Evolutionary conservation across 2,113 vertebrate genomes (phyloP).

Genomic region (crab-eating macaque (Macaca fascicularis)): DNA sequence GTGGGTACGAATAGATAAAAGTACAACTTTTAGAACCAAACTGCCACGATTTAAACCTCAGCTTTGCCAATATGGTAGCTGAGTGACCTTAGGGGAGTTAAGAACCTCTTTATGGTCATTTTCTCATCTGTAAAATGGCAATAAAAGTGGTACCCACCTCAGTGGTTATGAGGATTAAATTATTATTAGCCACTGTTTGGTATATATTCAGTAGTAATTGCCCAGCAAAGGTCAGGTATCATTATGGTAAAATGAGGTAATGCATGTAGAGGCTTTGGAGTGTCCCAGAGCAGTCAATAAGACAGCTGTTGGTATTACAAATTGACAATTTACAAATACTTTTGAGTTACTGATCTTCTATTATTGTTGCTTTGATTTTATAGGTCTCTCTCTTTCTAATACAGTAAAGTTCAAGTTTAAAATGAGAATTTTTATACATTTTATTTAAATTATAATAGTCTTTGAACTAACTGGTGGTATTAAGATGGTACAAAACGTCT

Average conservation of each 20-base stretch:
- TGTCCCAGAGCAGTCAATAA: neutral
- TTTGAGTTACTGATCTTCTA: neutral
- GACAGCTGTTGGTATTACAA: neutral
- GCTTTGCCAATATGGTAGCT: neutral
- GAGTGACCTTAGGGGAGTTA: neutral
- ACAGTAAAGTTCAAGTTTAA: neutral
- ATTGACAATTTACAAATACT: neutral
- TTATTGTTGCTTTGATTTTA: conserved; percentile 15
- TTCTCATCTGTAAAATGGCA: neutral
- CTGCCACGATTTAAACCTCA: neutral
- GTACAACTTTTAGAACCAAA: neutral
- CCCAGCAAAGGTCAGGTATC: neutral
- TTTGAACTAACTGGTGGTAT: neutral
- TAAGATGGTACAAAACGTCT: neutral
- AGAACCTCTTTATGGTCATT: neutral
- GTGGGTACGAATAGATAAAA: neutral
- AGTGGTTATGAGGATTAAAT: neutral
- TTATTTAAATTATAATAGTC: neutral
- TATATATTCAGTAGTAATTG: neutral
- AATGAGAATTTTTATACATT: neutral
- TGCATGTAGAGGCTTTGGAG: neutral
- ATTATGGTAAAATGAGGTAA: neutral
- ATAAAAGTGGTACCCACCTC: neutral
- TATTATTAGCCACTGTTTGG: neutral
- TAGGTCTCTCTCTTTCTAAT: conserved; percentile 18